Evolutionary conservation across 2,888 invertebrate species (phyloP).

Genomic region (Megastigmus dorsalis): DNA sequence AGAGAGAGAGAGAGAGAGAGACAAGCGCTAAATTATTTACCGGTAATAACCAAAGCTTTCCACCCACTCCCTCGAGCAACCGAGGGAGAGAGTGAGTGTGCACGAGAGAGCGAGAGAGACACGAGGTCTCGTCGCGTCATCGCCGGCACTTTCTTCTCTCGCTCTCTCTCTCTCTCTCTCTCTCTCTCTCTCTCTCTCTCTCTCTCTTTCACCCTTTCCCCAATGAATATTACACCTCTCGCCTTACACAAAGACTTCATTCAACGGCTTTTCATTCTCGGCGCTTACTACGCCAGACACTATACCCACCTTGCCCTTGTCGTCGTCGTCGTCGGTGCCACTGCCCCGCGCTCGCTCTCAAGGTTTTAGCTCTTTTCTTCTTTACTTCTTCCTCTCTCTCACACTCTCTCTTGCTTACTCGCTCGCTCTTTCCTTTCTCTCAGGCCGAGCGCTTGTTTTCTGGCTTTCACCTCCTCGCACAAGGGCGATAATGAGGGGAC

Average conservation of each 20-base stretch:
- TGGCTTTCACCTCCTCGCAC: conserved; percentile 9
- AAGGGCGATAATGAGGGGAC: conserved; percentile 37
- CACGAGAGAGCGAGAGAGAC: neutral
- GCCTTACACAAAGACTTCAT: conserved; percentile 33
- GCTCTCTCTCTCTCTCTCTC: neutral
- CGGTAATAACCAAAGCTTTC: conserved; percentile 41
- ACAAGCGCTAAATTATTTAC: conserved; percentile 52
- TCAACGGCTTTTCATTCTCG: conserved; percentile 44
- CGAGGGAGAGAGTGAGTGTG: conserved; percentile 19
- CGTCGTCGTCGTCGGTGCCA: conserved; percentile 38
- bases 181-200: neutral
- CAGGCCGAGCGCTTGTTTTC: conserved; percentile 10
- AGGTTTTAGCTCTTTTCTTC: conserved; percentile 55
- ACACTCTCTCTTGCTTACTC: conserved; percentile 8
- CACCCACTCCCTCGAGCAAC: neutral
- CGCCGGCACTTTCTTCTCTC: neutral
- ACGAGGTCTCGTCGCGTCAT: conserved; percentile 21
- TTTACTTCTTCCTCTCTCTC: conserved; percentile 11
- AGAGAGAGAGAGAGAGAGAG: conserved; percentile 40
- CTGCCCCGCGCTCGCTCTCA: conserved; percentile 57
- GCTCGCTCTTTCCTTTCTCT: conserved; percentile 14
- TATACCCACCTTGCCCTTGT: conserved; percentile 62
- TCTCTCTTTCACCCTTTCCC: neutral
- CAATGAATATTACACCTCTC: conserved; percentile 47
- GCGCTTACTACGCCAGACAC: conserved; percentile 7